Conservation (phyloP, 2,797 vertebrate genomes). For the Hypotaenidia okinawae region DNA sequence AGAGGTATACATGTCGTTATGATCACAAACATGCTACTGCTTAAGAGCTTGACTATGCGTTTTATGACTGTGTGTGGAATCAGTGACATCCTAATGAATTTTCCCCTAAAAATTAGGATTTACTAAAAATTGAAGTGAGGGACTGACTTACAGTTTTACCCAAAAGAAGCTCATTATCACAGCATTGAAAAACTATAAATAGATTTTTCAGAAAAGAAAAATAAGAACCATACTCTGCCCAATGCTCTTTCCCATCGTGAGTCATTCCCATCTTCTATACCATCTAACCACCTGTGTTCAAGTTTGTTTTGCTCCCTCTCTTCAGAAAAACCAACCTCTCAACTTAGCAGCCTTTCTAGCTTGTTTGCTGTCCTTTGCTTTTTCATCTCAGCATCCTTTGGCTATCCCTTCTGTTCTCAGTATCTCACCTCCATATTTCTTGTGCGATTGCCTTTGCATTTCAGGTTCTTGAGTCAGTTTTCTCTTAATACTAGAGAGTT, state of each 20-base stretch:
- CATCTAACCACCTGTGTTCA: neutral
- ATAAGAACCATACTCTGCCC: neutral
- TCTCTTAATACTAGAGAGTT: neutral
- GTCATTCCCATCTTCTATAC: neutral
- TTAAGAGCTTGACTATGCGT: neutral
- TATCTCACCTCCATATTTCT: neutral
- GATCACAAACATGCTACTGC: neutral
- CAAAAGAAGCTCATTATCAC: neutral
- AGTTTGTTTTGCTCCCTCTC: neutral
- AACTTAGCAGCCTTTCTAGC: neutral
- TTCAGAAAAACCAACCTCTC: neutral
- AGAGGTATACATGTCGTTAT: neutral
- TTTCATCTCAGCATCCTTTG: neutral
- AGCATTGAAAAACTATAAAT: neutral
- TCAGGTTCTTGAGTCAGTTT: neutral
- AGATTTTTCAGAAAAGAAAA: neutral
- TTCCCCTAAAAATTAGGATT: neutral
- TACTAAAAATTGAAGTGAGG: neutral
- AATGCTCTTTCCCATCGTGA: neutral
- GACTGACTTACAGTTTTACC: neutral
- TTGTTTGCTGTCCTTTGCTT: neutral
- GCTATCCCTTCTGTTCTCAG: neutral
- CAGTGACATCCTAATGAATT: neutral
- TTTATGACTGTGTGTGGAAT: neutral
- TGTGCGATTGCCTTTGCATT: neutral